Evolutionary conservation across 2,113 vertebrate species (phyloP).

Genomic region (Chloropsis cyanopogon): DNA sequence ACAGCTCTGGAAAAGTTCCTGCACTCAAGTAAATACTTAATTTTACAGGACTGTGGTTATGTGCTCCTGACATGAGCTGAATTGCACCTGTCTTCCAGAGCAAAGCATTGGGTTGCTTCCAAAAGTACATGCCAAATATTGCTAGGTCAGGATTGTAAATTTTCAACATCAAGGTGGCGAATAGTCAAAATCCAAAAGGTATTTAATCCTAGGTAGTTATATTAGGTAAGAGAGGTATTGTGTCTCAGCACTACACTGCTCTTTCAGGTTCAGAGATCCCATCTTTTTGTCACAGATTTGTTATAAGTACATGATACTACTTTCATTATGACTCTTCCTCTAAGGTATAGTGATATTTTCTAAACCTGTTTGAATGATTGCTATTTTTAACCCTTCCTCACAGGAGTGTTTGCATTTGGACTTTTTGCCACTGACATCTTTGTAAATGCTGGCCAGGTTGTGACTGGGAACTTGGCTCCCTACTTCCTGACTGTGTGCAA

Average conservation of each 20-base stretch:
- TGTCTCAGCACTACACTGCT: neutral
- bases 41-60: neutral
- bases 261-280: neutral
- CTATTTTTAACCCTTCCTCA: slow-evolving; percentile 13
- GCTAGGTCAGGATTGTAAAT: neutral
- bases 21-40: neutral
- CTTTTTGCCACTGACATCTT: slow-evolving; percentile 99
- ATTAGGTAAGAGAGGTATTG: neutral
- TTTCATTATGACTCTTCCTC: neutral
- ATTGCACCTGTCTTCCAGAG: neutral
- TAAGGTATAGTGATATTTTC: neutral
- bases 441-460: slow-evolving; percentile 95
- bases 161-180: neutral
- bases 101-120: neutral
- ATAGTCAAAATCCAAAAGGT: neutral
- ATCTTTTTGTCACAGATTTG: neutral
- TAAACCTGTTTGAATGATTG: neutral
- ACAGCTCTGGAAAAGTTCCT: neutral
- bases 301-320: neutral
- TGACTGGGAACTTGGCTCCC: slow-evolving; percentile 91
- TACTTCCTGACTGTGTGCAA: slow-evolving; percentile 97
- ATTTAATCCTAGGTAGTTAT: neutral
- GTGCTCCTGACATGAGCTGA: neutral
- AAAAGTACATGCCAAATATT: neutral
- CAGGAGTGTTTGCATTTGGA: slow-evolving; percentile 97